Evolutionary conservation across 2,797 vertebrate genomes (phyloP).

Genomic region (Nothura maculosa): DNA sequence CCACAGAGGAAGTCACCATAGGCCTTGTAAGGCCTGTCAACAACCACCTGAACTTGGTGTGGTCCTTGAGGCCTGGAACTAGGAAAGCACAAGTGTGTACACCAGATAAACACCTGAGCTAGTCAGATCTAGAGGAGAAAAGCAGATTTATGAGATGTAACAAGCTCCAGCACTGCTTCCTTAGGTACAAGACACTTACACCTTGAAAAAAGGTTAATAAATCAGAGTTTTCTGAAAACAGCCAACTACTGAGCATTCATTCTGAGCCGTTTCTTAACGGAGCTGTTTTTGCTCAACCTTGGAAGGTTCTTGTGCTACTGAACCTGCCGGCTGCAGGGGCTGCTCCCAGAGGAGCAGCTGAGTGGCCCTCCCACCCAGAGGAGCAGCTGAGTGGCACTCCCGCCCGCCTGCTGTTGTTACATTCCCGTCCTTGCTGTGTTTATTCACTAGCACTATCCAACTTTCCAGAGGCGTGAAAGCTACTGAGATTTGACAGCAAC

Average conservation of each 20-base stretch:
- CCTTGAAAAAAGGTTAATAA: neutral
- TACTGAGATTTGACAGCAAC: neutral
- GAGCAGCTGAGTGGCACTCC: constrained; percentile 26
- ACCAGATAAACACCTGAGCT: neutral
- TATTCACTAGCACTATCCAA: constrained; percentile 57
- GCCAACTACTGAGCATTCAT: neutral
- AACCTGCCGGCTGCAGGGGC: neutral
- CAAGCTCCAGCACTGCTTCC: neutral
- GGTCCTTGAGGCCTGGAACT: neutral
- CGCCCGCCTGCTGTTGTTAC: constrained; percentile 50
- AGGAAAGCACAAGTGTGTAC: fast-evolving
- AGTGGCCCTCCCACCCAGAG: constrained; percentile 33
- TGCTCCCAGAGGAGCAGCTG: constrained; percentile 25
- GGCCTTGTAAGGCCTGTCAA: neutral
- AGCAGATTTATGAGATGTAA: neutral
- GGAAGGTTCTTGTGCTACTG: neutral
- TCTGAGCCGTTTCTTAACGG: neutral
- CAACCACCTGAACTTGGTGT: neutral
- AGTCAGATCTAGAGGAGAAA: neutral
- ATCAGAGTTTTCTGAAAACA: neutral
- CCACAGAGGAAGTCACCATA: neutral
- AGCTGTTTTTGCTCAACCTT: constrained; percentile 51
- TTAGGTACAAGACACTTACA: neutral
- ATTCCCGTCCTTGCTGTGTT: constrained; percentile 60
- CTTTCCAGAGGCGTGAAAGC: constrained; percentile 42